Base-by-base conservation (phyloP, 2,797 vertebrate genomes). In the Xiphorhynchus erythropygius region DNA sequence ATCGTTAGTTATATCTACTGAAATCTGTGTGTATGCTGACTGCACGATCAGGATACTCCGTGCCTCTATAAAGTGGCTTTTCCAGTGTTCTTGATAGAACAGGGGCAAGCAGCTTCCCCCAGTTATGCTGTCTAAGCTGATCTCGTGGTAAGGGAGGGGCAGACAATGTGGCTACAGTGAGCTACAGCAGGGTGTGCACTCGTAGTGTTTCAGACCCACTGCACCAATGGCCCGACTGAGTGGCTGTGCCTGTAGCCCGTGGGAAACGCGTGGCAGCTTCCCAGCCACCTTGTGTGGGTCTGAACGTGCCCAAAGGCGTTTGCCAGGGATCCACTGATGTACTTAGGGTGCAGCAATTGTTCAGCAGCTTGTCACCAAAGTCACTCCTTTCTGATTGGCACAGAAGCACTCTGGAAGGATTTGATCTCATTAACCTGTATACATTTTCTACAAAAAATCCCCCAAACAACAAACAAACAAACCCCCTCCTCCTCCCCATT, bases 231-330 rank as follows among this genome's bases (percentile, higher is more conserved):
- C 27, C 53, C 2, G 4, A 21, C 27, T 21, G 21, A 6, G 9
- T 0, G 0, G 9, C 49, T 9, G 5, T 67, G 39, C 8, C 32
- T 14, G 19, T 3, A 64, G 79, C 46, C 24, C 0, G 0, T 11
- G 21, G 67, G 56, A 69, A 73, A 57, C 1, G 7, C 0, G 0
- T 60, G 32, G 53, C 28, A 53, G 33, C 32, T 41, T 49, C 56
- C 42, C n/a, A 18, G 49, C 11, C 55, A 7, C 44, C n/a, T 41
- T 4, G 4, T 1, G 0, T 6, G 59, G 35, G 11, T 19, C 33
- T 3, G 2, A 33, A 18, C 0, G 0, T 28, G 49, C 52, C 16
- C 37, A 57, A 6, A 53, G 32, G 28, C 32, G 52, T 18, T 28
- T 49, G 46, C 13, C 4, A 7, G 7, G 69, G 32, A 14, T 74